Conservation (phyloP, 2,113 vertebrate genomes). For the Lipophrys pholis region DNA sequence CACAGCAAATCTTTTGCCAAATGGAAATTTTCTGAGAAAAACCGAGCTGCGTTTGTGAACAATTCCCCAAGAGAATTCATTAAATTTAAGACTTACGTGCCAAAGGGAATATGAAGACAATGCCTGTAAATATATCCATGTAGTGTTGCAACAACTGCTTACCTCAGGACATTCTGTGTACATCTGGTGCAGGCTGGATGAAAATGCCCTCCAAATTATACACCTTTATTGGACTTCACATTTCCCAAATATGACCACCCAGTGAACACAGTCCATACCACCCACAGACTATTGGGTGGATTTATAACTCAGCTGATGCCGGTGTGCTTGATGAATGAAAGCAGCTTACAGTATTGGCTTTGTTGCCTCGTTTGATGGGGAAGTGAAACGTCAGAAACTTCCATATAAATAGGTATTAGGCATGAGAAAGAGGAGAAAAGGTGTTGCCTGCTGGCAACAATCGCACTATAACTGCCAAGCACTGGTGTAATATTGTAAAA, state of each 20-base stretch:
- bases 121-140: conserved; percentile 46
- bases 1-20: conserved; percentile 29
- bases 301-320: conserved; percentile 76
- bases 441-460: conserved; percentile 47
- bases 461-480: conserved; percentile 36
- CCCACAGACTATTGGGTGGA: conserved; percentile 69
- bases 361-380: conserved; percentile 61
- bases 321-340: conserved; percentile 63
- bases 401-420: conserved; percentile 55
- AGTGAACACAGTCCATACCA: conserved; percentile 70
- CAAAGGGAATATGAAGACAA: conserved; percentile 41
- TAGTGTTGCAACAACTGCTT: conserved; percentile 38
- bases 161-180: conserved; percentile 57
- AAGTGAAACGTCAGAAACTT: conserved; percentile 64
- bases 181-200: conserved; percentile 63
- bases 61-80: conserved; percentile 33
- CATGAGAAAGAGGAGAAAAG: conserved; percentile 31
- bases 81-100: conserved; percentile 22
- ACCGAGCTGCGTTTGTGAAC: conserved; percentile 37
- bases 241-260: conserved; percentile 80
- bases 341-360: conserved; percentile 70
- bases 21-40: conserved; percentile 29
- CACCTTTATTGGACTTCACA: conserved; percentile 72
- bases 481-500: conserved; percentile 44
- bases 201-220: conserved; percentile 68